Percentiles rank a stretch among this genome's conserved stretches.
phyloP scores from a whole-genome alignment of 2,113 vertebrate genomes.

The Lepus europaeus region DNA sequence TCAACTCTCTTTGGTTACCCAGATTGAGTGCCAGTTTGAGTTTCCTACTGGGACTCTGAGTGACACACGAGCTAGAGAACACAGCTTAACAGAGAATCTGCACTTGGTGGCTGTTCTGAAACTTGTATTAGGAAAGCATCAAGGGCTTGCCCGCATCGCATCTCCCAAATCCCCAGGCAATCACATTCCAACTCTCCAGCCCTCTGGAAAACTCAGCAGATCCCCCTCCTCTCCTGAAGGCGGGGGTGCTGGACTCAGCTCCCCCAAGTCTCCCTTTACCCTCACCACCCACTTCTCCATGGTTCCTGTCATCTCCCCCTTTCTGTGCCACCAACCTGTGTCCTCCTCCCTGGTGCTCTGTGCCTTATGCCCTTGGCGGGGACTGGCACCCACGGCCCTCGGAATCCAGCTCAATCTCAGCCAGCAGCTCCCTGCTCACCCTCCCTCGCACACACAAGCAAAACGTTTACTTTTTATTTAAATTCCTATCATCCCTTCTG shows the following conservation, averaged over 20 bases:
- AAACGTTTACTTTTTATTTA: background rate
- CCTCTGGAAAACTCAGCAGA: background rate
- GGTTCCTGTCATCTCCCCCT: background rate
- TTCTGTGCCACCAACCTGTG: background rate
- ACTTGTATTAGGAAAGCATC: slow-evolving; percentile 12
- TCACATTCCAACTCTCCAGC: background rate
- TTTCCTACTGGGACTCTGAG: background rate
- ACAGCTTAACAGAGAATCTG: background rate
- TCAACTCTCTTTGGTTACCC: background rate
- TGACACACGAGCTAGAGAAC: background rate
- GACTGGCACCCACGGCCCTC: background rate
- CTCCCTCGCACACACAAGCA: background rate
- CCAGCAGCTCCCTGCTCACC: background rate
- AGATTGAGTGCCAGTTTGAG: background rate
- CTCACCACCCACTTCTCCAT: background rate
- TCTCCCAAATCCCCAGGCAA: background rate
- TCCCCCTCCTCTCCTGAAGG: background rate
- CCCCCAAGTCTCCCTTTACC: background rate
- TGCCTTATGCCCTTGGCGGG: background rate
- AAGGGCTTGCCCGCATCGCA: background rate
- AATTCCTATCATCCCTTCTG: background rate
- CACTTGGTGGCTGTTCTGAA: background rate
- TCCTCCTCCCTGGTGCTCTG: background rate
- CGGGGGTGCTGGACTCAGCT: background rate
- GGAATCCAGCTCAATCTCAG: background rate